These are phyloP conservation scores for Epinephelus lanceolatus DNA, from an alignment of 2,113 vertebrate genomes.

Conservation along the genomic window DNA sequence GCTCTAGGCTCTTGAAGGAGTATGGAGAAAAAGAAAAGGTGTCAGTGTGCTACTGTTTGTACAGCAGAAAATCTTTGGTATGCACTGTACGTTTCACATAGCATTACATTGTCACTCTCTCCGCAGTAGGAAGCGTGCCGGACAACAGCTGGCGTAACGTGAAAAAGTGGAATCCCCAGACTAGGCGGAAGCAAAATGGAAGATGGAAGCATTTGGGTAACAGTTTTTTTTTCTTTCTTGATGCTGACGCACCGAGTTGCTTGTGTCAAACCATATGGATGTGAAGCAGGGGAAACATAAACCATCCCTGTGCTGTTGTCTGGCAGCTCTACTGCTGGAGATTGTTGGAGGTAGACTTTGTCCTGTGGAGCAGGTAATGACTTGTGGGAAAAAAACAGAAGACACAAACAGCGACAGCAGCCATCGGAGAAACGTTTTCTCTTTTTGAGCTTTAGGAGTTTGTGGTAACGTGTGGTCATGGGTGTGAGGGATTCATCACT, in stretches of 20 bases:
- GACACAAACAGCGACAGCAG: not conserved
- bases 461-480: not conserved
- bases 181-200: slow-evolving; percentile 27
- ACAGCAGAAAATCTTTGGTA: slow-evolving; percentile 80
- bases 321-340: slow-evolving; percentile 46
- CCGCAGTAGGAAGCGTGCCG: slow-evolving; percentile 28
- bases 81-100: slow-evolving; percentile 61
- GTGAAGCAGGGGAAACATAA: not conserved
- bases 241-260: not conserved
- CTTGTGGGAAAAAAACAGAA: not conserved
- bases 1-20: not conserved
- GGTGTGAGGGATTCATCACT: not conserved
- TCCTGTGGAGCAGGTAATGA: slow-evolving; percentile 44
- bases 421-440: slow-evolving; percentile 2
- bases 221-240: not conserved
- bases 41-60: slow-evolving; percentile 59
- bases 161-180: not conserved
- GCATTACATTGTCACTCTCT: slow-evolving; percentile 56
- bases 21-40: slow-evolving; percentile 9
- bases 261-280: not conserved
- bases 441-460: not conserved
- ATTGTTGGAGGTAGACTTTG: slow-evolving; percentile 74
- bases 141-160: slow-evolving; percentile 18
- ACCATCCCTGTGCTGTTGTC: slow-evolving; percentile 35
- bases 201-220: slow-evolving; percentile 19